Evolutionary conservation across 2,113 vertebrate genomes (phyloP).

Genomic region (Stictonetta naevosa): DNA sequence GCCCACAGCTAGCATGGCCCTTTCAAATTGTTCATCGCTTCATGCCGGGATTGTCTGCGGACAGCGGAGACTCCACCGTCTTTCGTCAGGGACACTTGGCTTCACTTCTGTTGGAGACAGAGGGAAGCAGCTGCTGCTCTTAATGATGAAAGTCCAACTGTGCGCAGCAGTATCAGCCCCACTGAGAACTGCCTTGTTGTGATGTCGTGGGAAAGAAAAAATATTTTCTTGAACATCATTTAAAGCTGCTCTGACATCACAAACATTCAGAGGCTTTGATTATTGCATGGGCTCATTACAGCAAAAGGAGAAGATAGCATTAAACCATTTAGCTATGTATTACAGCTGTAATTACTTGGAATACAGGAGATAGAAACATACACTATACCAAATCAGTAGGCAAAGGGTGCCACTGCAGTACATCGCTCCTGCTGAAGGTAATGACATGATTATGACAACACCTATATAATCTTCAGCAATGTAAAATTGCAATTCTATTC

Average conservation of each 20-base stretch:
- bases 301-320: background rate
- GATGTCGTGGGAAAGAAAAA: background rate
- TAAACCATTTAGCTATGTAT: background rate
- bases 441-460: background rate
- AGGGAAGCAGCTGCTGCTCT: background rate
- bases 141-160: background rate
- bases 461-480: background rate
- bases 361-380: background rate
- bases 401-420: background rate
- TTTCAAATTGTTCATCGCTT: background rate
- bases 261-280: background rate
- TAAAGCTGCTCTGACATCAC: constrained; percentile 3
- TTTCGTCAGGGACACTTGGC: background rate
- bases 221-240: constrained; percentile 3
- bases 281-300: background rate
- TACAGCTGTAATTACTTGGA: background rate
- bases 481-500: background rate
- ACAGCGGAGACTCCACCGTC: background rate
- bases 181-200: background rate
- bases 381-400: background rate
- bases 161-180: background rate
- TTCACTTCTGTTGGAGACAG: background rate
- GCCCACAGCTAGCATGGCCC: background rate
- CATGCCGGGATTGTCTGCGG: fast-evolving
- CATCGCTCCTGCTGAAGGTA: background rate